phyloP scores from a whole-genome alignment of 2,113 vertebrate genomes.

The Ivindomyrus marchei region DNA sequence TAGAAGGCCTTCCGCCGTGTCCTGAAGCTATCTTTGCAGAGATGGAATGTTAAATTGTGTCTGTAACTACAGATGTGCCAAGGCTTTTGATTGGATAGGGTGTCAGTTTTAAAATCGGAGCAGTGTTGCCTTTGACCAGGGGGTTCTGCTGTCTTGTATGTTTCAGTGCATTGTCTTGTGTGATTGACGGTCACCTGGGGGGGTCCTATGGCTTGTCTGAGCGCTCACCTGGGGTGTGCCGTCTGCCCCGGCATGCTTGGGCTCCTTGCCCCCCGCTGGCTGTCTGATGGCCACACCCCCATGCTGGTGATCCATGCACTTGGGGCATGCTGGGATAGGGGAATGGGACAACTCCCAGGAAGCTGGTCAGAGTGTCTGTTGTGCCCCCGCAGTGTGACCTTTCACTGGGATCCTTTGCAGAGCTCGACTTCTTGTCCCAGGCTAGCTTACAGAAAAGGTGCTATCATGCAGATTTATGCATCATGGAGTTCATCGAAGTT shows the following conservation, averaged over 20 bases:
- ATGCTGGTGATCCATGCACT: neutral
- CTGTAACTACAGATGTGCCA: neutral
- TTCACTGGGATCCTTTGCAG: neutral
- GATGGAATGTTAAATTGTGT: neutral
- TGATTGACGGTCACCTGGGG: neutral
- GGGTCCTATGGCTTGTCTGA: neutral
- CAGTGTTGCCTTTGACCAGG: neutral
- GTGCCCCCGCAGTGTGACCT: neutral
- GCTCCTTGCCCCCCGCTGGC: neutral
- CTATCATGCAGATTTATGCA: neutral
- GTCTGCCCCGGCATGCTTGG: neutral
- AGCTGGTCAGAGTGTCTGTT: neutral
- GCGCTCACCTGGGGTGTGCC: neutral
- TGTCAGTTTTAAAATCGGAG: neutral
- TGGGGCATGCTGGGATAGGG: neutral
- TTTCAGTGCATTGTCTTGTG: neutral
- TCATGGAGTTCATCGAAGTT: neutral
- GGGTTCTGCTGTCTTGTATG: neutral
- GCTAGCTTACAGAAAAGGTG: neutral
- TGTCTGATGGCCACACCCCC: neutral
- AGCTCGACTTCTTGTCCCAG: neutral
- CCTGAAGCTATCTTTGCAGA: neutral
- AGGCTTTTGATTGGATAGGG: neutral
- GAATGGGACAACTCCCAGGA: neutral
- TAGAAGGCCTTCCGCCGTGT: neutral